These are phyloP conservation scores for Euwallacea fornicatus DNA, from an alignment of 1,140 invertebrate genomes.

Conservation along the genomic window DNA sequence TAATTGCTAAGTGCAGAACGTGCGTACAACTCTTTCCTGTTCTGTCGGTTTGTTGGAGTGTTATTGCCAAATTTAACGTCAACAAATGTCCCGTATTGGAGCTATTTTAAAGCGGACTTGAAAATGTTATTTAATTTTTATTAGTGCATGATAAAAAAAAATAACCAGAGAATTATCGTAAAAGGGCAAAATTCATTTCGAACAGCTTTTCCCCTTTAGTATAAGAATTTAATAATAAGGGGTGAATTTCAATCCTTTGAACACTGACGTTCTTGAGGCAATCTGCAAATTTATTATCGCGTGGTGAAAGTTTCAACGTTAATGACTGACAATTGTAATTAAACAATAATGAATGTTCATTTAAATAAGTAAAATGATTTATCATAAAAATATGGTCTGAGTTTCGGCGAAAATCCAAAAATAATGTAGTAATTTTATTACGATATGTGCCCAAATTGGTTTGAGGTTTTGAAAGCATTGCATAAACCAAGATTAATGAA, in stretches of 20 bases:
- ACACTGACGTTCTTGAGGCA: background rate
- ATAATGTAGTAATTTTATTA: constrained; percentile 38
- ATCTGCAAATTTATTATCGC: too few relatives aligned
- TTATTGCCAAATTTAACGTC: constrained; percentile 37
- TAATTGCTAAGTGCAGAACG: constrained; percentile 39
- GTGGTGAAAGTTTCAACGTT: too few relatives aligned
- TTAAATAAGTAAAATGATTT: constrained; percentile 33
- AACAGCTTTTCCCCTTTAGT: too few relatives aligned
- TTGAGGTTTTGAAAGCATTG: constrained; percentile 30
- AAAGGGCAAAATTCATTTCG: too few relatives aligned
- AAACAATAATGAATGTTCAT: constrained; percentile 23
- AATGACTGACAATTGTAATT: too few relatives aligned
- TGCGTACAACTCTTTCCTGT: constrained; percentile 39
- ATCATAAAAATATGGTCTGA: constrained; percentile 28
- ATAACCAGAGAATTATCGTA: too few relatives aligned
- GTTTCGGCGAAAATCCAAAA: constrained; percentile 33
- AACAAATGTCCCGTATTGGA: constrained; percentile 35
- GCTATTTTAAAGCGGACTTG: constrained; percentile 14
- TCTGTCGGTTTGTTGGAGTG: constrained; percentile 37
- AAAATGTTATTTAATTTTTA: too few relatives aligned
- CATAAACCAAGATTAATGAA: constrained; percentile 35
- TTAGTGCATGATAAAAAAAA: too few relatives aligned
- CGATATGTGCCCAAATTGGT: constrained; percentile 32
- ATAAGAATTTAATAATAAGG: too few relatives aligned
- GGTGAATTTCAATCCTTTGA: background rate